Percentiles rank a stretch among this genome's conserved stretches.
phyloP scores from a whole-genome alignment of 2,888 invertebrate species.

The Ctena decussata region DNA sequence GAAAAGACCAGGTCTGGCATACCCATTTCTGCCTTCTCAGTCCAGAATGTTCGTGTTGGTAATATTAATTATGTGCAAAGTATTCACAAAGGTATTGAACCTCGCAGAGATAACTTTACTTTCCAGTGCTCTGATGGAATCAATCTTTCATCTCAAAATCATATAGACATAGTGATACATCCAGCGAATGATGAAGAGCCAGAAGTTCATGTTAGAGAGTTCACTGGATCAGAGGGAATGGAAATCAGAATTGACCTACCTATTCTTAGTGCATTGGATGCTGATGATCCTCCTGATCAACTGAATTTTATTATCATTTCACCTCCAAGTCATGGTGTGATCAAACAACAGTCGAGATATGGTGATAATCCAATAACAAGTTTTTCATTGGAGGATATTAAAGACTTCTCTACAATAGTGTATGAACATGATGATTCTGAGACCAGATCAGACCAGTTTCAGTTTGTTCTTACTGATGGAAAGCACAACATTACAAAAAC shows the following conservation, averaged over 20 bases:
- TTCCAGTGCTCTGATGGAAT: constrained; percentile 86
- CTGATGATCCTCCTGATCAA: constrained; percentile 83
- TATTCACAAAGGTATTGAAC: constrained; percentile 86
- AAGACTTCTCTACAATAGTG: constrained; percentile 81
- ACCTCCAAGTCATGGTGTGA: constrained; percentile 82
- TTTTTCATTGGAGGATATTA: constrained; percentile 84
- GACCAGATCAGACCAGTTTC: constrained; percentile 84
- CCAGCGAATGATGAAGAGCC: constrained; percentile 87
- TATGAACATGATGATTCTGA: constrained; percentile 87
- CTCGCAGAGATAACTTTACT: constrained; percentile 81
- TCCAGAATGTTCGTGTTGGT: constrained; percentile 79
- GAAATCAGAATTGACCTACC: constrained; percentile 85
- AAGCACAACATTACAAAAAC: constrained; percentile 82
- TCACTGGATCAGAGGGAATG: constrained; percentile 86
- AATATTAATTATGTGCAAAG: constrained; percentile 86
- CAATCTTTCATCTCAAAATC: constrained; percentile 80
- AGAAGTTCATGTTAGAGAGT: constrained; percentile 83
- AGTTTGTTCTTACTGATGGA: constrained; percentile 84
- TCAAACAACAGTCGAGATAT: constrained; percentile 81
- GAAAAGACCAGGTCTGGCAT: constrained; percentile 82
- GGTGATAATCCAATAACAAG: constrained; percentile 80
- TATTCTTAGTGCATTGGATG: constrained; percentile 84
- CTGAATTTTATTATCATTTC: constrained; percentile 82
- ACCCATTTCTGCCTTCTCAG: constrained; percentile 84
- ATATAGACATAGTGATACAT: constrained; percentile 81